Conservation (phyloP, 2,797 vertebrate species). For the Phylloscopus collybita region DNA sequence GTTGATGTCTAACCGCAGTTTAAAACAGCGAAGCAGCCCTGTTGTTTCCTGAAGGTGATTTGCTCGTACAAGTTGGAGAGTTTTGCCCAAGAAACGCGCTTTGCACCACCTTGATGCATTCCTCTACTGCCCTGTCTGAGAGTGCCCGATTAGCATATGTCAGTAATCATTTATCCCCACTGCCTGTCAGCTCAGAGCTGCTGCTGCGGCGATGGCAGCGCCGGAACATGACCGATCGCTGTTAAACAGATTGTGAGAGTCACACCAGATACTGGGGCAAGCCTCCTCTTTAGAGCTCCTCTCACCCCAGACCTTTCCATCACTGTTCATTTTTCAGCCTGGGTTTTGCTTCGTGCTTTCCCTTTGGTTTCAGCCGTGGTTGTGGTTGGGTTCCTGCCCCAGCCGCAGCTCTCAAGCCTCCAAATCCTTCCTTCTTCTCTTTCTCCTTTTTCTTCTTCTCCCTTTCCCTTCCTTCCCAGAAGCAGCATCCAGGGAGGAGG, state of each 20-base stretch:
- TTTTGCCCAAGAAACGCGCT: not conserved
- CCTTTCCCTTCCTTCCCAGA: not conserved
- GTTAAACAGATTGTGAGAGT: conserved; percentile 78
- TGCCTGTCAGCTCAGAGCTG: conserved; percentile 58
- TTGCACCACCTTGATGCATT: conserved; percentile 41
- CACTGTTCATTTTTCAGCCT: conserved; percentile 59
- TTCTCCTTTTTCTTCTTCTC: not conserved
- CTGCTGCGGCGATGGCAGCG: conserved; percentile 52
- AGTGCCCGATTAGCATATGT: conserved; percentile 73
- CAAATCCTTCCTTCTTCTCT: conserved; percentile 9
- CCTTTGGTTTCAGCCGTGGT: not conserved
- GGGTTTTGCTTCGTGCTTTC: not conserved
- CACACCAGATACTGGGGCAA: conserved; percentile 84
- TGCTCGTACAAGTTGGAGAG: conserved; percentile 54
- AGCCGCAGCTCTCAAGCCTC: not conserved
- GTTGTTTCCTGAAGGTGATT: conserved; percentile 60
- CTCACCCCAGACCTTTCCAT: conserved; percentile 53
- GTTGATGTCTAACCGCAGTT: not conserved
- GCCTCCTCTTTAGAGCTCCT: conserved; percentile 27
- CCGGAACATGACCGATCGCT: conserved; percentile 69
- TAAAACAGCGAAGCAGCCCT: not conserved
- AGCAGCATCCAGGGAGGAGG: not conserved
- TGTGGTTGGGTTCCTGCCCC: not conserved
- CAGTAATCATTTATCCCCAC: conserved; percentile 70
- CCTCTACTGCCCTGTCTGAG: conserved; percentile 54